Base-by-base conservation (phyloP, 2,888 invertebrate genomes). In the Synanthedon vespiformis region DNA sequence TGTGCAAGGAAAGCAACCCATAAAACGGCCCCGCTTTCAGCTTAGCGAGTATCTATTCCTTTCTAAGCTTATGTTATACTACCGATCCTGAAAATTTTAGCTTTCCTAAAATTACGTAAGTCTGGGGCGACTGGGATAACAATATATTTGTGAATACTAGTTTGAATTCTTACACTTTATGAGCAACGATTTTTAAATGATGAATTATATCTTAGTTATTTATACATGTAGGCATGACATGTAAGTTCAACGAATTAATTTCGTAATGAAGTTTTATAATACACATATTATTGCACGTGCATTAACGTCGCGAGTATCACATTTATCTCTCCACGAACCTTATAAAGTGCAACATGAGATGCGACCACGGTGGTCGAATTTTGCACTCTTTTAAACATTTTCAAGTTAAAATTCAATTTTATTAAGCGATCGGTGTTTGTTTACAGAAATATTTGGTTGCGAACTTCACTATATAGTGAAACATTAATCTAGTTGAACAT, bases 291-390 rank as follows among this genome's bases (percentile, higher is more conserved):
- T 44, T 44, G 14, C 44, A 44, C 44, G 44, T 44, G 44, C 44
- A n/a, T 44, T 44, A 3, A 44, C 13, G 44, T 13, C 14, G 44
- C 44, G 14, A 65, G 65, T 66, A 66, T 80, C 71, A 70, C 68
- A 70, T 74, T 62, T 65, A 63, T 66, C 70, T 76, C 83, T 81
- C 84, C 69, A 64, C 66, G 85, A 81, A 85, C 65, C 64, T 65
- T 58, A 70, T 49, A 48, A 40, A 52, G 57, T 69, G 81, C 71
- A 84, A 85, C 64, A 63, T 71, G 85, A 85, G 76, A 75, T 52
- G 72, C 74, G 56, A 66, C 65, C 60, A 63, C 62, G 83, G 83
- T 84, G 84, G 84, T 74, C 83, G 66, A 58, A 63, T 60, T 60
- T 63, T 65, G 44, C 4, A 44, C 8, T 13, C 6, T 44, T 44